Conservation (phyloP, 2,888 invertebrate species). For the Macrosoma leucophasiata region DNA sequence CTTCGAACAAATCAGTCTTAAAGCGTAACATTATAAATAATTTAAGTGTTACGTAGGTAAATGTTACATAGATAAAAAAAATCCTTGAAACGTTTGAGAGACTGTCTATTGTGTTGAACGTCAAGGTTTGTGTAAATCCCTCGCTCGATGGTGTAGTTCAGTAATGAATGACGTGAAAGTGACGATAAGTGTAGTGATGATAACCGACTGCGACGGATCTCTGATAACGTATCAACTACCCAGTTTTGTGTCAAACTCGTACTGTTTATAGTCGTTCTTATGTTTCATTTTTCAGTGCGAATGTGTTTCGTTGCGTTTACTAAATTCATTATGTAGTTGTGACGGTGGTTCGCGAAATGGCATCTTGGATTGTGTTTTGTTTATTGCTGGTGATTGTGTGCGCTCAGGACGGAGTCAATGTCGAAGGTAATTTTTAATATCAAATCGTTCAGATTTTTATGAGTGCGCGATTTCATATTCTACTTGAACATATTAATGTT, state of each 20-base stretch:
- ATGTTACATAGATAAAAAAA: too few species aligned
- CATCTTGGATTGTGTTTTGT: constrained; percentile 34
- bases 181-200: constrained; percentile 31
- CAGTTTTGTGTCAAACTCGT: constrained; percentile 33
- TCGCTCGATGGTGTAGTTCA: constrained; percentile 26
- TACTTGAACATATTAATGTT: too few species aligned
- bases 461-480: too few species aligned
- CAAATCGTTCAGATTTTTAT: too few species aligned
- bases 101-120: too few species aligned
- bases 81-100: too few species aligned
- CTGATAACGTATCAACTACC: constrained; percentile 53
- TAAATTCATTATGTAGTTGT: constrained; percentile 17
- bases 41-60: constrained; percentile 34
- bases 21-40: constrained; percentile 34
- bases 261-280: constrained; percentile 14
- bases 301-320: constrained; percentile 6
- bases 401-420: constrained; percentile 31
- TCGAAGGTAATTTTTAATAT: constrained; percentile 33
- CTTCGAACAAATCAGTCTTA: too few species aligned
- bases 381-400: constrained; percentile 38
- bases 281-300: constrained; percentile 25
- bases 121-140: constrained; percentile 38
- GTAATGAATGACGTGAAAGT: constrained; percentile 36
- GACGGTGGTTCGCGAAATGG: constrained; percentile 35
- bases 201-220: constrained; percentile 42